phyloP scores from a whole-genome alignment of 2,797 vertebrate species.

The Xyrichtys novacula region DNA sequence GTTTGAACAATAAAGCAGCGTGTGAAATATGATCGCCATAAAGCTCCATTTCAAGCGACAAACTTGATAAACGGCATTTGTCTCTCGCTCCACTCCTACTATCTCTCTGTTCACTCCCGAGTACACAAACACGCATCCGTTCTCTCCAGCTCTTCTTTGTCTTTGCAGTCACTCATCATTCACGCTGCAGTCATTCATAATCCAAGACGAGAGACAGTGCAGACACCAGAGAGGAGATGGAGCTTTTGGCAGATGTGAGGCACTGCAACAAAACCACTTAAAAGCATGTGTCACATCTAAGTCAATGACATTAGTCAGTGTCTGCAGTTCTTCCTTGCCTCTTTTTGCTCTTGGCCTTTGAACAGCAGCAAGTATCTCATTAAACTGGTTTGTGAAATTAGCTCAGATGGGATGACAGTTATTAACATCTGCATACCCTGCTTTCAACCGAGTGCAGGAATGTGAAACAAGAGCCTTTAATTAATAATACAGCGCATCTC shows the following conservation, averaged over 20 bases:
- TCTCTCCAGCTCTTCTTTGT: constrained; percentile 18
- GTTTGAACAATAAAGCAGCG: too few relatives aligned
- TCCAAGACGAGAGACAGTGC: constrained; percentile 25
- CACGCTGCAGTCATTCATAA: constrained; percentile 45
- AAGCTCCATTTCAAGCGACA: not conserved
- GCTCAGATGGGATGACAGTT: not conserved
- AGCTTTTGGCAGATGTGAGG: constrained; percentile 40
- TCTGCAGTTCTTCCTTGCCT: constrained; percentile 8
- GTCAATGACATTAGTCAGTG: constrained; percentile 15
- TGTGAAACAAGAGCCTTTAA: constrained; percentile 12
- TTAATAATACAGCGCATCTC: constrained; percentile 17
- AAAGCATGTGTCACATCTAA: constrained; percentile 24
- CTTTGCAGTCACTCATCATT: constrained; percentile 32
- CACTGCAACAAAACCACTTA: constrained; percentile 35
- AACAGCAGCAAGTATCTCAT: constrained; percentile 4
- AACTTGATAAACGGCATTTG: constrained; percentile 3
- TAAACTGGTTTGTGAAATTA: constrained; percentile 10
- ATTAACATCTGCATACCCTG: constrained; percentile 6
- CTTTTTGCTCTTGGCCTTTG: constrained; percentile 9
- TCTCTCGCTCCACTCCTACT: too few relatives aligned
- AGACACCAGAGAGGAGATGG: constrained; percentile 37
- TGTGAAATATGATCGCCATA: too few relatives aligned
- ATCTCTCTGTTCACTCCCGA: not conserved
- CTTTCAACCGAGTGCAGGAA: not conserved
- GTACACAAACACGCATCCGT: not conserved